A percentile compares a stretch with the other conserved stretches of the same genome.
Evolutionary conservation across 1,140 invertebrate species (phyloP).

Genomic region (Euura saliciscinereae): DNA sequence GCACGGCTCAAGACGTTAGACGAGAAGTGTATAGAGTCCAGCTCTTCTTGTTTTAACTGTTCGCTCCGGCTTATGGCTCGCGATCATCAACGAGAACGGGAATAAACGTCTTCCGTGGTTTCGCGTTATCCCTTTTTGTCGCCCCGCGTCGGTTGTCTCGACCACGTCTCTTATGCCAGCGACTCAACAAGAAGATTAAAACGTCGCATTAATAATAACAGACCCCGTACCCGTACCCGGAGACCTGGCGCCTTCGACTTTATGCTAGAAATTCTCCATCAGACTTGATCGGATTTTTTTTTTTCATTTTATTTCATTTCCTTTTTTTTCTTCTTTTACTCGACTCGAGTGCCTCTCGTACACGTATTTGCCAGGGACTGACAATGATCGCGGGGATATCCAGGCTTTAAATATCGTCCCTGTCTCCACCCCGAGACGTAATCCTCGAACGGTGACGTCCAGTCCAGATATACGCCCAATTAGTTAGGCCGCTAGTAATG

Average conservation of each 20-base stretch:
- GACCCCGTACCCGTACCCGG: too few relatives aligned
- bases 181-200: background rate
- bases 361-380: background rate
- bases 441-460: conserved; percentile 10
- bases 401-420: conserved; percentile 11
- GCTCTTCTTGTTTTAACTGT: background rate
- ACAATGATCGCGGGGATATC: background rate
- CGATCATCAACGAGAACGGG: background rate
- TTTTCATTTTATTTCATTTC: too few relatives aligned
- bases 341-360: too few relatives aligned
- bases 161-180: background rate
- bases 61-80: background rate
- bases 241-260: background rate
- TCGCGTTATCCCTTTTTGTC: background rate
- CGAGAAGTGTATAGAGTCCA: background rate
- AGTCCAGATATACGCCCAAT: conserved; percentile 36
- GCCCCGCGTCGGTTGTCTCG: background rate
- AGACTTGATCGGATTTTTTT: too few relatives aligned
- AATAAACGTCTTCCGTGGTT: conserved; percentile 4
- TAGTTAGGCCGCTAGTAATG: conserved; percentile 33
- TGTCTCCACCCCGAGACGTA: conserved; percentile 13
- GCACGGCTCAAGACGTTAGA: too few relatives aligned
- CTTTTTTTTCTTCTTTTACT: too few relatives aligned
- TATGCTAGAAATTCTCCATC: too few relatives aligned
- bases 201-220: background rate